Evolutionary conservation across 2,113 vertebrate species (phyloP).

Genomic region (Calyptommatus sinebrachiatus): DNA sequence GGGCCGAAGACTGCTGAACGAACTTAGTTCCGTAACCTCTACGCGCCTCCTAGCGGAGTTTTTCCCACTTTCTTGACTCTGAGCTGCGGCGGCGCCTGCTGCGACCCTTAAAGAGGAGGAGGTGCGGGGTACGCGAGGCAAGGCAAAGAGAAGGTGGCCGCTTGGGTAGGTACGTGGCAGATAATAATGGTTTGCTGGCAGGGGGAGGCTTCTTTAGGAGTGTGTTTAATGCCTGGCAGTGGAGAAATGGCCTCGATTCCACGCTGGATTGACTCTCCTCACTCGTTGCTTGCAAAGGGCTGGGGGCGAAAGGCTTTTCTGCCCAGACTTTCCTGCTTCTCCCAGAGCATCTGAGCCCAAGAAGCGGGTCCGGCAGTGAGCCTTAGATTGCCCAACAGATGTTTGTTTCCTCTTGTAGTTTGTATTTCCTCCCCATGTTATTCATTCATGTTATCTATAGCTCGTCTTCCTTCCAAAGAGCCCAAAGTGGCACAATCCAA

Average conservation of each 20-base stretch:
- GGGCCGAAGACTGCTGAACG: background rate
- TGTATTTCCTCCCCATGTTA: no score
- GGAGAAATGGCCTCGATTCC: background rate
- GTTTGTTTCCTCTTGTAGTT: background rate
- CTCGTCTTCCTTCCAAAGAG: no score
- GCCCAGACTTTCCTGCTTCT: no score
- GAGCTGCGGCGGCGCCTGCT: background rate
- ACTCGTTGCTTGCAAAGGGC: no score
- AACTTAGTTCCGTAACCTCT: background rate
- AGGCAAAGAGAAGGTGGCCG: background rate
- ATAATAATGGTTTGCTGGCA: background rate
- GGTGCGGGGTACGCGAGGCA: no score
- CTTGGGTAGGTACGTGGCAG: background rate
- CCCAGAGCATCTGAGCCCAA: background rate
- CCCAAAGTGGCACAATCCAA: no score
- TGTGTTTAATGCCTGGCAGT: background rate
- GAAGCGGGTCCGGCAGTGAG: background rate
- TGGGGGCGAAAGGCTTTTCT: background rate
- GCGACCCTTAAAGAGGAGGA: background rate
- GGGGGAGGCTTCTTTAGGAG: no score
- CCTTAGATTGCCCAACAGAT: no score
- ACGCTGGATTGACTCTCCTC: no score
- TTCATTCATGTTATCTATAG: no score
- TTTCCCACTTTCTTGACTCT: background rate
- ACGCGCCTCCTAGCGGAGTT: slow-evolving; percentile 4